Evolutionary conservation across 2,113 vertebrate species (phyloP).

Genomic region (Lepus americanus): DNA sequence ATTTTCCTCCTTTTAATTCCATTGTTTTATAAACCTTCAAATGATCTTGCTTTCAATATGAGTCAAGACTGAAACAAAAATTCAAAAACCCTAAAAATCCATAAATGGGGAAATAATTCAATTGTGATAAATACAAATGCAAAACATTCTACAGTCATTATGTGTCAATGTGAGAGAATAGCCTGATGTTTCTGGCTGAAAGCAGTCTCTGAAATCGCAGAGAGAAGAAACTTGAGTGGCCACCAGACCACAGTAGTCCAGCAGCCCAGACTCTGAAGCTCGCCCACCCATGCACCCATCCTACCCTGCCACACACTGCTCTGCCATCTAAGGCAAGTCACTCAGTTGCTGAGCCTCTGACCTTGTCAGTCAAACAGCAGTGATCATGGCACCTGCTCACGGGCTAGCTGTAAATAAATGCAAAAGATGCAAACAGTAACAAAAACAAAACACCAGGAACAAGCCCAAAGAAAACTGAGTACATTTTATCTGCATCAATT

Average conservation of each 20-base stretch:
- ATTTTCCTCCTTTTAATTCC: too few species aligned
- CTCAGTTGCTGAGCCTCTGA: not conserved
- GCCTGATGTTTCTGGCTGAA: not conserved
- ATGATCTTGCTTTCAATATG: not conserved
- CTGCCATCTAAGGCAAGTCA: not conserved
- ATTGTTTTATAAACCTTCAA: too few species aligned
- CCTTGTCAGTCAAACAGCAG: not conserved
- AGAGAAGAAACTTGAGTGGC: not conserved
- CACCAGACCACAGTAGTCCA: accelerated
- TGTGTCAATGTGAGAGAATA: not conserved
- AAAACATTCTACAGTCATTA: not conserved
- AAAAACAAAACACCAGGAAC: too few species aligned
- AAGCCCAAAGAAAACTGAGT: not conserved
- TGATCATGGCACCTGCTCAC: not conserved
- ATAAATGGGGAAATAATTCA: not conserved
- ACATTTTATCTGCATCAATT: not conserved
- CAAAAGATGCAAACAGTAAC: not conserved
- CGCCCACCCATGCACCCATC: not conserved
- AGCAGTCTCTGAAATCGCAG: not conserved
- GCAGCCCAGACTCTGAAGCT: not conserved
- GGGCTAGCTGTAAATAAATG: not conserved
- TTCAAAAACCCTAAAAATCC: not conserved
- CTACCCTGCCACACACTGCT: not conserved
- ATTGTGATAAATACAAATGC: not conserved
- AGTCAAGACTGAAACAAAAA: not conserved